Percentiles rank a stretch among this genome's conserved stretches.
Evolutionary conservation across 2,113 vertebrate species (phyloP).

Genomic region (Trogon melanurus): DNA sequence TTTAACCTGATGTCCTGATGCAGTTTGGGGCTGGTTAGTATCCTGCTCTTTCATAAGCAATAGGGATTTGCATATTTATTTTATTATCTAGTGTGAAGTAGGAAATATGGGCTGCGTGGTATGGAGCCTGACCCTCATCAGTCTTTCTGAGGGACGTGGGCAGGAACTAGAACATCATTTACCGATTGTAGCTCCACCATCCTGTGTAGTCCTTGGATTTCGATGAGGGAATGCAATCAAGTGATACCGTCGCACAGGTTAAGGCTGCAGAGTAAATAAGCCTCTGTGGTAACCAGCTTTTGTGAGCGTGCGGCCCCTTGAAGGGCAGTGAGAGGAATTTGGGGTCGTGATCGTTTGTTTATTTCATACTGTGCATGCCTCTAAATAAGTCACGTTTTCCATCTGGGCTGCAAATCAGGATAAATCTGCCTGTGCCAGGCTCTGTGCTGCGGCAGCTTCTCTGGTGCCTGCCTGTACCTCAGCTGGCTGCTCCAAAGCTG

Average conservation of each 20-base stretch:
- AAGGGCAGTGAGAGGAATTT: not conserved
- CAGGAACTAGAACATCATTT: not conserved
- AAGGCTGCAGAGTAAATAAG: not conserved
- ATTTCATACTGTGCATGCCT: not conserved
- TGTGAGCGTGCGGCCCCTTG: not conserved
- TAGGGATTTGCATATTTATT: not conserved
- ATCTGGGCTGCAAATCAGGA: not conserved
- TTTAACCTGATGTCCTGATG: not conserved
- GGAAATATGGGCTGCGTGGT: not conserved
- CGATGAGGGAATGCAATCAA: not conserved
- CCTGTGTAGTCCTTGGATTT: not conserved
- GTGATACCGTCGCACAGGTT: not conserved
- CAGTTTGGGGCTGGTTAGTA: not conserved
- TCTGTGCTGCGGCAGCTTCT: not conserved
- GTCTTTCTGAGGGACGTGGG: not conserved
- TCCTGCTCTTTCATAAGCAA: not conserved
- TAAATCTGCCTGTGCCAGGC: not conserved
- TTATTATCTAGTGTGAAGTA: not conserved
- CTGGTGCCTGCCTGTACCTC: too few relatives aligned
- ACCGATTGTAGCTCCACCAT: not conserved
- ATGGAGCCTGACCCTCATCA: not conserved
- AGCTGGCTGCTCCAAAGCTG: not conserved
- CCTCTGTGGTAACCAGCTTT: not conserved
- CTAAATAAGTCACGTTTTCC: accelerated
- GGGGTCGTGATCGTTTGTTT: not conserved